Conservation (phyloP, 2,888 invertebrate species). For the Bugulina stolonifera region DNA sequence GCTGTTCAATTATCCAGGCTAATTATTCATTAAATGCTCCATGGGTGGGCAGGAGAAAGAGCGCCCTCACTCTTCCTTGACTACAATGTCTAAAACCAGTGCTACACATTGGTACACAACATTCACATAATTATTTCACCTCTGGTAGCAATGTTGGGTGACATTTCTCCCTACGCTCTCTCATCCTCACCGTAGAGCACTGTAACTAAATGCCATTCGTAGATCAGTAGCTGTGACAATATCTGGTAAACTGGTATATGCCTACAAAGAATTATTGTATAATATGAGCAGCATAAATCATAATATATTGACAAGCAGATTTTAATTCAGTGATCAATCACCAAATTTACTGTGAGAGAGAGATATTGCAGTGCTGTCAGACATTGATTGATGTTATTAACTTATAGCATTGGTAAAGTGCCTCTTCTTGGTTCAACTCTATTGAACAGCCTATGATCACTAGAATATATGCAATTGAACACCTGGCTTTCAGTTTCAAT, state of each 20-base stretch:
- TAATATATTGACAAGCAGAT: constrained; percentile 17
- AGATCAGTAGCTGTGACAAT: neutral
- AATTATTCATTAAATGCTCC: too few species aligned
- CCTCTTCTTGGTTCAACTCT: neutral
- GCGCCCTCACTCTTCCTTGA: too few species aligned
- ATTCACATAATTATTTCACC: too few species aligned
- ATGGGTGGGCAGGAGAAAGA: too few species aligned
- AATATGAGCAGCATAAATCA: constrained; percentile 1
- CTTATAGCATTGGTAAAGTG: neutral
- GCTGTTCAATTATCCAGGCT: too few species aligned
- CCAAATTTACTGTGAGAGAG: neutral
- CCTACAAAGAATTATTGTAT: neutral
- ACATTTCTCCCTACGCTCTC: too few species aligned
- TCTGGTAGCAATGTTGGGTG: too few species aligned
- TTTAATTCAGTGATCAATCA: constrained; percentile 20
- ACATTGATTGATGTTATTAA: neutral
- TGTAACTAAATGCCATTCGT: too few species aligned
- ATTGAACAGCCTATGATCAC: neutral
- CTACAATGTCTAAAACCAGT: too few species aligned
- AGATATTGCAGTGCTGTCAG: constrained; percentile 1
- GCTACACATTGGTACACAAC: too few species aligned
- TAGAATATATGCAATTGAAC: neutral
- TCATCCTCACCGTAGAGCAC: too few species aligned
- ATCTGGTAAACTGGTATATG: neutral
- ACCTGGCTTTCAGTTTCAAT: neutral